Percentiles rank a stretch among this genome's conserved stretches.
Conservation (phyloP, 2,797 vertebrate species). For the Chrysolophus pictus region DNA sequence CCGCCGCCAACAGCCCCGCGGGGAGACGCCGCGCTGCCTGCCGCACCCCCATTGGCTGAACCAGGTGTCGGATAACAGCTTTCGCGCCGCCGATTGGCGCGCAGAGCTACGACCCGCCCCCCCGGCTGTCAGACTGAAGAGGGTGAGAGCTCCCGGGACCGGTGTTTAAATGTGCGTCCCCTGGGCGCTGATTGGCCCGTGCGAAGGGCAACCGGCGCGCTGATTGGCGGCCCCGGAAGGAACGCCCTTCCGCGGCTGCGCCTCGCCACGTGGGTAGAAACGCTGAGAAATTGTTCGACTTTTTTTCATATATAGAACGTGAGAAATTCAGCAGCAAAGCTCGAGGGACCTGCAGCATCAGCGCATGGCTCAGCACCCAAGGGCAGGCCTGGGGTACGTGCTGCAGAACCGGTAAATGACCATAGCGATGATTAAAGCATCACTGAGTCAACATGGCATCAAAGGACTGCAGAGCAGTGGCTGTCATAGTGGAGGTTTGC, state of each 20-base stretch:
- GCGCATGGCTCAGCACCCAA: neutral
- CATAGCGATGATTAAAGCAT: accelerated
- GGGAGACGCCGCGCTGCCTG: neutral
- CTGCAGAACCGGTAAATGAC: accelerated
- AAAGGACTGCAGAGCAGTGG: accelerated
- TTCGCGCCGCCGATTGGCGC: neutral
- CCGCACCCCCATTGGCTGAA: neutral
- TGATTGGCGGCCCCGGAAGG: neutral
- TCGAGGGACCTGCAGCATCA: accelerated
- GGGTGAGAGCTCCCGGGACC: neutral
- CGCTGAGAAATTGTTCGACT: neutral
- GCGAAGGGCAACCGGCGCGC: conserved; percentile 7
- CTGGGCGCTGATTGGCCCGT: conserved; percentile 18
- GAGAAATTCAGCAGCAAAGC: neutral
- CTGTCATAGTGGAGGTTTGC: neutral
- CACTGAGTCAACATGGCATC: accelerated
- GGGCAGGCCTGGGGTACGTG: accelerated
- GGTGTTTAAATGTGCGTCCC: conserved; percentile 23
- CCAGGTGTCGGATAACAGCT: neutral
- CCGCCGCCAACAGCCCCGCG: conserved; percentile 9
- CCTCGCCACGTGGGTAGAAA: conserved; percentile 16
- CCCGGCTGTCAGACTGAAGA: neutral
- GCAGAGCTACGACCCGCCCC: accelerated
- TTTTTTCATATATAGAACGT: accelerated
- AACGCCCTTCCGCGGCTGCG: neutral